Base-by-base conservation (phyloP, 2,888 invertebrate genomes). In the Neoaliturus tenellus region DNA sequence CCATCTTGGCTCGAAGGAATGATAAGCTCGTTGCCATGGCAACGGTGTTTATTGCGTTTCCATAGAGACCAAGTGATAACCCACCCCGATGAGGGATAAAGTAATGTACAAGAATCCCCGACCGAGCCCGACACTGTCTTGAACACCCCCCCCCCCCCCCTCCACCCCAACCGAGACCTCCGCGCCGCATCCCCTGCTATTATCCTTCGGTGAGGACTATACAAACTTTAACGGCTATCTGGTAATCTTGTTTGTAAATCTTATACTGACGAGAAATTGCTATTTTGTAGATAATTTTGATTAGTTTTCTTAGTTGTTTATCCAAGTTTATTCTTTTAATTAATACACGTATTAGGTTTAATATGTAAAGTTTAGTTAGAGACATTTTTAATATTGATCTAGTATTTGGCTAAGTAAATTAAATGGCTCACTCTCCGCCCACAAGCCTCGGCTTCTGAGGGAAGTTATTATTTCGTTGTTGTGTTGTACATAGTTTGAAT, bases 21-120 rank as follows among this genome's bases (percentile, higher is more conserved):
- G 78, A 78, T 78, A 78, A 4, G 28, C 78, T 51, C 35, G 51
- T 48, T 31, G 55, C 3, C 78, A 78, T 78, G 78, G 78, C 31
- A 51, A 78, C 78, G 23, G 33, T 48, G 78, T 78, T 78, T 55
- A 78, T 78, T 78, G 78, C 78, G 78, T 78, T 78, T n/a, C 78
- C 78, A 78, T 55, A 55, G 78, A 31, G 31, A 78, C 78, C 78
- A 20, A 78, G 78, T 78, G 78, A 78, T 78, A 55, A 78, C 75
- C 44, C 28, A 39, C 75, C 75, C 75, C 8, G 33, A 48, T 25
- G 75, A 75, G 48, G 78, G 78, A 33, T 78, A 55, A 78, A 48
- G 55, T 55, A 51, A 33, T 20, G 48, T 55, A 48, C 44, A 78
- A 78, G 48, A 55, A 25, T 48, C 35, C 28, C 48, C 75, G 75